Evolutionary conservation across 1,140 invertebrate species (phyloP), one percentile per base, ranked within the genome.

Genomic region (Polyergus mexicanus): DNA sequence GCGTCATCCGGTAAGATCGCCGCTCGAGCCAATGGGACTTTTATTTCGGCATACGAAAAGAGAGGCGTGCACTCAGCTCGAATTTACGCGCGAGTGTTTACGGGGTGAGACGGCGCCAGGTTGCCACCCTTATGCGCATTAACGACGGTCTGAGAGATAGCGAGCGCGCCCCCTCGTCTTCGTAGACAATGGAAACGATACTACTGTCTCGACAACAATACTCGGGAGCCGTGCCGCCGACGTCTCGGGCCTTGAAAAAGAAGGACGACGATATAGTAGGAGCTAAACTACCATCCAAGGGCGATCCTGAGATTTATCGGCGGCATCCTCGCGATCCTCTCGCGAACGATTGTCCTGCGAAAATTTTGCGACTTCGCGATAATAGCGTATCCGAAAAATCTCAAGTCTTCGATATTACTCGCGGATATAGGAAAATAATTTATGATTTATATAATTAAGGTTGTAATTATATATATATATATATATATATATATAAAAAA

Each of bases 1-100:
- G 38, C 25, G 44, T 66, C 47, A 51, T 51, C 32, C 54, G 83
- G 69, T 76, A 54, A 47, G 7, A 38, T 10, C 51, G 71, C 8
- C 44, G 71, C 60, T 66, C 88, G 74, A 91, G 66, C 66, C 80
- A 63, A 86, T 56, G 25, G 63, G 32, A 76, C 28, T 54, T 54
- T 78, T 25, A 51, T 74, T 88, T 32, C 62, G 44, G 68, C 28
- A 71, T 32, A 65, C 44, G 47, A 41, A 86, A 83, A 86, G 58
- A 87, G 72, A 87, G 66, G 60, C 72, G 84, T 80, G 86, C 85
- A 88, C 71, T 91, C 90, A 75, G 78, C 22, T 63, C 80, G 84
- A 92, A 92, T 92, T 92, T 92, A 92, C 90, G 90, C 76, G 80
- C 86, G 68, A 90, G 83, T 89, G 87, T 92, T 92, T 90, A 92